Evolutionary conservation across 2,113 vertebrate species (phyloP), one percentile per base, ranked within the genome.

Genomic region (Micronycteris hirsuta): DNA sequence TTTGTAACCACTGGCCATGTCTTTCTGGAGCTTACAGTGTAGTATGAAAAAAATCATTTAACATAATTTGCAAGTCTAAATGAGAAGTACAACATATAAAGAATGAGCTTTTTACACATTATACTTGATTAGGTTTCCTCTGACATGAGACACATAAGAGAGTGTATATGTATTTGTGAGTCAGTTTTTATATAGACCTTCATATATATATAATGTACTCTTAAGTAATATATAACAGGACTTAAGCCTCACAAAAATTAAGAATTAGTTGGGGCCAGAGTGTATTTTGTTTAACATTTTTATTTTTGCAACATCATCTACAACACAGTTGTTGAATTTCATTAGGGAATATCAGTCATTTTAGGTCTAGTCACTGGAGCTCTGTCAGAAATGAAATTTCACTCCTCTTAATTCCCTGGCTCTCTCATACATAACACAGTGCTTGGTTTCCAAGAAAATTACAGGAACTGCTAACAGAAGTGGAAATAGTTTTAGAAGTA

Each of bases 401-500:
- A 47, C 43, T 73, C 85, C 17, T 89, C 16, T 91, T 49, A 76
- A 54, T 43, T 76, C 10, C 52, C 47, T 85, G 73, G 4, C 19
- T 76, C 93, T 88, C 33, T 91, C 33, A 45, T 58, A 54, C 7
- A 58, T 43, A 82, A 87, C 5, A 19, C 24, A 89, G 24, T 91
- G 4, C 20, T 86, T n/a, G 38, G 22, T 89, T 96, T 94, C 73
- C n/a, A 82, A 86, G 43, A 82, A 92, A 89, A 92, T 67, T 86
- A 52, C 2, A 89, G 22, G 19, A 95, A 95, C 9, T 49, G 73
- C 80, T 92, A 86, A 92, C 33, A 96, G 52, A 92, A 82, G 71
- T 93, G 73, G 88, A 92, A 96, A 89, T 65, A 76, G 22, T 71
- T 89, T 65, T 36, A 86, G 80, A 94, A 92, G 92, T 41, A 86